phyloP scores from a whole-genome alignment of 2,797 vertebrate species.

The Chelon labrosus region DNA sequence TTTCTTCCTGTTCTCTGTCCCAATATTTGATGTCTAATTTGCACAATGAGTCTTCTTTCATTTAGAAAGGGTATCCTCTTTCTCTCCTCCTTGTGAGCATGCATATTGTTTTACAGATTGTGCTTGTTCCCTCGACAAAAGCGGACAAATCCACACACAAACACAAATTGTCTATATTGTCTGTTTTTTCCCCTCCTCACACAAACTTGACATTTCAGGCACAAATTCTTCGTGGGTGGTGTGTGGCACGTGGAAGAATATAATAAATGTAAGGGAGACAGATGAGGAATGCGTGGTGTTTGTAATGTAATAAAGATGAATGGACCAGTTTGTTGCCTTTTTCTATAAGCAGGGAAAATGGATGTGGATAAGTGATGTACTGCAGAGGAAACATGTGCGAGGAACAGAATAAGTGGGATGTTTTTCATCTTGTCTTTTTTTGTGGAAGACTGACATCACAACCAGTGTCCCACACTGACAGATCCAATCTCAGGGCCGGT shows the following conservation, averaged over 20 bases:
- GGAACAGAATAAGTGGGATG: slow-evolving; percentile 32
- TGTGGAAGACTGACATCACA: slow-evolving; percentile 37
- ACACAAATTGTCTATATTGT: slow-evolving; percentile 17
- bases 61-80: slow-evolving; percentile 8
- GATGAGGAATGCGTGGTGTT: slow-evolving; percentile 39
- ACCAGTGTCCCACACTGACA: slow-evolving; percentile 29
- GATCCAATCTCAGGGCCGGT: slow-evolving; percentile 9
- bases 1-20: background rate
- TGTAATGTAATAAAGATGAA: slow-evolving; percentile 67
- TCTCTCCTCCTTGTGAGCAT: slow-evolving; percentile 32
- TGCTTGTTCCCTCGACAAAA: slow-evolving; percentile 46
- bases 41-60: background rate
- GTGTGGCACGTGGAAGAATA: slow-evolving; percentile 28
- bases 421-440: slow-evolving; percentile 5
- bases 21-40: slow-evolving; percentile 7
- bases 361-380: slow-evolving; percentile 20
- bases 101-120: slow-evolving; percentile 64
- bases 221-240: background rate
- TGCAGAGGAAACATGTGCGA: slow-evolving; percentile 10
- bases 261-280: slow-evolving; percentile 52
- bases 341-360: slow-evolving; percentile 10
- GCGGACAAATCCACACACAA: slow-evolving; percentile 41
- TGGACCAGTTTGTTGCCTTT: slow-evolving; percentile 38
- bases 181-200: background rate
- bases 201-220: slow-evolving; percentile 11